Evolutionary conservation across 2,797 vertebrate genomes (phyloP).

Genomic region (Chaetophractus vellerosus): DNA sequence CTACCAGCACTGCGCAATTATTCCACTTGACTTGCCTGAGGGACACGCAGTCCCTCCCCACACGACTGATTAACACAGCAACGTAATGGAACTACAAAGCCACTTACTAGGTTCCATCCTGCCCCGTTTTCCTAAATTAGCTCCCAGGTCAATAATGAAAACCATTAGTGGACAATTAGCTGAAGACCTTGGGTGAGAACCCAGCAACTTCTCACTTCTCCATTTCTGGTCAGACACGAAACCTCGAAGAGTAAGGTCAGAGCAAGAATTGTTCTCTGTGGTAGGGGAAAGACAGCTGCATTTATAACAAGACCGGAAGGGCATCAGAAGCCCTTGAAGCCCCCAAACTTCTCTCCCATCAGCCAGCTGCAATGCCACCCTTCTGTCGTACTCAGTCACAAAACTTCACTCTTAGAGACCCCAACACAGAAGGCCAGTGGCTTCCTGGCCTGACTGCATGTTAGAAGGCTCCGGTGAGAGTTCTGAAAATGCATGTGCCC

Average conservation of each 20-base stretch:
- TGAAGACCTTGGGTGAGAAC: conserved; percentile 4
- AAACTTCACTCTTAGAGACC: neutral
- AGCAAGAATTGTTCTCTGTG: neutral
- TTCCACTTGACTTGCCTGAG: neutral
- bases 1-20: accelerated
- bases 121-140: conserved; percentile 6
- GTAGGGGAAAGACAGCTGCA: neutral
- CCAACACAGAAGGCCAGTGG: neutral
- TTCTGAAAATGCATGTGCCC: neutral
- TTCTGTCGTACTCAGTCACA: neutral
- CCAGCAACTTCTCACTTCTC: neutral
- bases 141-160: conserved; percentile 27
- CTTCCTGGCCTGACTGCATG: neutral
- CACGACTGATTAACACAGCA: neutral
- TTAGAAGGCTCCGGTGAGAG: neutral
- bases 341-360: neutral
- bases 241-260: conserved; percentile 24
- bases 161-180: conserved; percentile 32
- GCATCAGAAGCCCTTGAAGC: neutral
- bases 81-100: neutral
- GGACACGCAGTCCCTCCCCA: neutral
- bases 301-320: neutral
- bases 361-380: neutral
- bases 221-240: neutral
- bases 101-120: neutral